Base-by-base conservation (phyloP, 1,140 invertebrate species). In the Cylas formicarius region DNA sequence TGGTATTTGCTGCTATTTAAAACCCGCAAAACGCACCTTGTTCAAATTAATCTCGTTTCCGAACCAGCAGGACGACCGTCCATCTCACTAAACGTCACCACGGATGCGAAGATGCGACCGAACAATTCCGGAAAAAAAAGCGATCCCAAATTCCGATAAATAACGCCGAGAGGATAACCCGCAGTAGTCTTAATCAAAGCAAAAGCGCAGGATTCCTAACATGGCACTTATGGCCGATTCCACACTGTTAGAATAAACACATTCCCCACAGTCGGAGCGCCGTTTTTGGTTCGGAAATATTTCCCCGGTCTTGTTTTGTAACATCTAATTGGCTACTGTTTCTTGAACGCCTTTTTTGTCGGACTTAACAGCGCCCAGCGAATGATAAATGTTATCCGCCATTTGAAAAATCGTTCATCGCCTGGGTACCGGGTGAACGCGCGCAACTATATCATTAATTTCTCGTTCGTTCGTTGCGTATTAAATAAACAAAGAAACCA, bases 231-330 rank as follows among this genome's bases (percentile, higher is more conserved):
- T 37, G 36, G 22, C 32, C 34, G 43, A 45, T 45, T 45, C 29
- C 43, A 28, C 43, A 27, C 33, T 37, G 34, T 45, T 37, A 45
- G 43, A 29, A 45, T 45, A 45, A 45, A 45, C 43, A 37, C 43
- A 45, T 45, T 45, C 43, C 13, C 22, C 28, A 35, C 41, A 27
- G 28, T 14, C 31, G 35, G 14, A 34, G 24, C 31, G 16, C 41
- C 41, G 36, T 44, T 44, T 24, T 31, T 19, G 41, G 29, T 31
- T 24, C 21, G 28, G 36, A 32, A 44, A 44, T 10, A 19, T 17
- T 29, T 35, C 28, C 22, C 16, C 17, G 2, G 37, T n/a, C 31
- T 31, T 23, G 31, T 34, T 44, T 35, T 35, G 31, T 35, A 10
- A 17, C 41, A 31, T 31, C 41, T 44, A 44, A 44, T 44, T 44